A percentile compares a stretch with the other conserved stretches of the same genome.
These are phyloP conservation scores for Diorhabda elongata DNA, from an alignment of 1,140 invertebrate genomes.

Conservation along the genomic window DNA sequence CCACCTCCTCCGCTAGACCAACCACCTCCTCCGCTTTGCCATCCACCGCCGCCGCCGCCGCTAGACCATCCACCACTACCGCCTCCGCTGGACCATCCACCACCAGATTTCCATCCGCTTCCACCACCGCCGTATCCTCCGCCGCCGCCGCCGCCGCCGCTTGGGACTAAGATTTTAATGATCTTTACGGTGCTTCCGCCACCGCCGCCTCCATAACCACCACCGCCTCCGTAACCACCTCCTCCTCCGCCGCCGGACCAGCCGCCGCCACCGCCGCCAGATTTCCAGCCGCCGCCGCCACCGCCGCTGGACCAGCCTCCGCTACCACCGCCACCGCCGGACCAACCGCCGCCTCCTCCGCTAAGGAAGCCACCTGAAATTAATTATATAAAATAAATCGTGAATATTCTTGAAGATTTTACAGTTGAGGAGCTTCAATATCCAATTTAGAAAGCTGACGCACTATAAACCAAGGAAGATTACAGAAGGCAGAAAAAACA, in stretches of 20 bases:
- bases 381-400: neutral
- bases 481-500: too few relatives aligned
- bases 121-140: constrained; percentile 6
- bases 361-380: constrained; percentile 8
- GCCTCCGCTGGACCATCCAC: constrained; percentile 7
- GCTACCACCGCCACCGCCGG: neutral
- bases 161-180: neutral
- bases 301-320: neutral
- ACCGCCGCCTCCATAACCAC: neutral
- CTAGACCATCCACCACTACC: constrained; percentile 7
- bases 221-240: constrained; percentile 4
- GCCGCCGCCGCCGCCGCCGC: constrained; percentile 6
- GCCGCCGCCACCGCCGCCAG: neutral
- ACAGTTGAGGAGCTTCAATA: too few relatives aligned
- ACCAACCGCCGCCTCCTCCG: constrained; percentile 1
- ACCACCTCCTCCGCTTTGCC: constrained; percentile 7
- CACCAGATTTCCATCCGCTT: constrained; percentile 6
- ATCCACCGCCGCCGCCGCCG: constrained; percentile 5
- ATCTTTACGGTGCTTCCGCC: neutral
- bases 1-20: neutral
- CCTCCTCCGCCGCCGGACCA: neutral
- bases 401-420: too few relatives aligned
- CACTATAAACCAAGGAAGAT: too few relatives aligned
- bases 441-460: too few relatives aligned
- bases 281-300: neutral